Evolutionary conservation across 2,888 invertebrate genomes (phyloP), one percentile per base, ranked within the genome.

Genomic region (Silvanus unidentatus): DNA sequence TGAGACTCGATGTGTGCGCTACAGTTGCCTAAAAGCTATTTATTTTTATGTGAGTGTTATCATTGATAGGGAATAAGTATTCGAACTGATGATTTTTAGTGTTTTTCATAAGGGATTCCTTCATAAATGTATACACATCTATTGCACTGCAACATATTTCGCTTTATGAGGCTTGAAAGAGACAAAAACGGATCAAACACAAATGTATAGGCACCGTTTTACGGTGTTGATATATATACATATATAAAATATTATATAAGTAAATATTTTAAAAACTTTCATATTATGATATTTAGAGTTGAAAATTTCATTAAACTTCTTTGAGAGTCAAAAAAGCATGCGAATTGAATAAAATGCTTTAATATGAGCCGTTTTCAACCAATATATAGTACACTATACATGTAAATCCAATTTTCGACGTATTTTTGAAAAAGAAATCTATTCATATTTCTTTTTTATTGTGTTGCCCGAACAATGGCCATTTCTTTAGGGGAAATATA

Each of bases 31-130:
- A 59, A 68, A 70, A 70, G 68, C 70, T 66, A 71, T 72, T 71
- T 70, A 72, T 66, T 72, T 72, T 72, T 72, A 72, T 72, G 72
- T 64, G 69, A 69, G 68, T 70, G 69, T 69, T 70, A 71, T 71
- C 70, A 70, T 69, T 69, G 71, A 71, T 70, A 70, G 61, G 64
- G 61, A 58, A 59, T 62, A 59, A 59, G 57, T 59, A 55, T 54
- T 53, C 54, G 59, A 60, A 59, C 53, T 59, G 62, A 59, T 59
- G 65, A 61, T 64, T 63, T 65, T 62, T 65, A 63, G 58, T 62
- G 63, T 62, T 63, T 62, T 55, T 54, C 56, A 53, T 57, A 58
- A 56, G 58, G 13, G 16, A 32, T 32, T n/a, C 32, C 10, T n/a
- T 8, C 11, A 32, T 22, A 22, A 5, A 5, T 22, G 4, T 22